Base-by-base conservation (phyloP, 2,888 invertebrate genomes). In the Agonopterix heracliana region DNA sequence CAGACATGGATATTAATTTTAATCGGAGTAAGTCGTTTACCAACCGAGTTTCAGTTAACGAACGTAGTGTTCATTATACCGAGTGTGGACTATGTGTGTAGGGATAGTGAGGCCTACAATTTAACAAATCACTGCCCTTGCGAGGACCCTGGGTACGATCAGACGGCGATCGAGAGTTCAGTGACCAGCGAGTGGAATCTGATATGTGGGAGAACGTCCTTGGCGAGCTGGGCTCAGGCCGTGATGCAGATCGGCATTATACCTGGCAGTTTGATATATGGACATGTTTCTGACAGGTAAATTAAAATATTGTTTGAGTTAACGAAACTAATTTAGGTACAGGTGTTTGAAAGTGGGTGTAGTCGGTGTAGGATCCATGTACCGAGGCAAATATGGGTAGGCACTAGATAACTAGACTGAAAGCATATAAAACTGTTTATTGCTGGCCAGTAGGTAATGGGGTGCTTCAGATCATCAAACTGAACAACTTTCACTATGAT, bases 121-220 rank as follows among this genome's bases (percentile, higher is more conserved):
- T 56, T 62, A 1, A 81, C 84, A 1, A 86, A 85, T 50, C 54
- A 71, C 47, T 87, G 87, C 52, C 87, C 87, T 0, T 87, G 86
- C 63, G 56, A 63, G 9, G 71, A 78, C 45, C 81, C 92, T 81
- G 47, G 89, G 36, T 92, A 90, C 56, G 90, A 92, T 54, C 74
- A 75, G 12, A 88, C 77, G 42, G 71, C 81, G 7, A 90, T 92
- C 46, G 67, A 74, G 4, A 90, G 84, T 57, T 92, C 91, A 1
- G 91, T 92, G 8, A 87, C 90, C 0, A 90, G 86, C 9, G 86
- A 92, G 78, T 92, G 91, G 90, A 62, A 91, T 61, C 78, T 92
- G 36, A 91, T 92, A 50, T 92, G 92, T 58, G 89, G 89, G 34
- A 81, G 79, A 53, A 74, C 78, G 48, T 84, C 84, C 54, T 63